These are phyloP conservation scores for Myotis yumanensis DNA, from an alignment of 2,113 vertebrate genomes.

Conservation along the genomic window DNA sequence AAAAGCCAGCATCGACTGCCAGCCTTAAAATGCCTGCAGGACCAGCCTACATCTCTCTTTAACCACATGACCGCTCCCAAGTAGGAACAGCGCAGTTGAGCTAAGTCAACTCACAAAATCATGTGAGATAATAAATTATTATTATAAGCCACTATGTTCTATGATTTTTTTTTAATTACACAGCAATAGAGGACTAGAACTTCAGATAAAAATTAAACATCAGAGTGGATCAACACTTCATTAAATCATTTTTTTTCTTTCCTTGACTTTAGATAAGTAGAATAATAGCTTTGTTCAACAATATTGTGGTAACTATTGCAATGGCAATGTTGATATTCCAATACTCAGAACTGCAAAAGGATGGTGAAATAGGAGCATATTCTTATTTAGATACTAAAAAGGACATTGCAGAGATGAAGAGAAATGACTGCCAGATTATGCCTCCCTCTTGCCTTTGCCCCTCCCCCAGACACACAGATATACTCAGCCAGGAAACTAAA, in stretches of 20 bases:
- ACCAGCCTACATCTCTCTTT: neutral
- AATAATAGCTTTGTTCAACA: slow-evolving; percentile 74
- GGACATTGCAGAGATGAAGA: slow-evolving; percentile 43
- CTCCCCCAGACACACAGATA: slow-evolving; percentile 46
- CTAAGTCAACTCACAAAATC: neutral
- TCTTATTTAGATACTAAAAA: slow-evolving; percentile 75
- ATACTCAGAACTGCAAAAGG: slow-evolving; percentile 65
- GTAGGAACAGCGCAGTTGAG: neutral
- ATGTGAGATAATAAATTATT: neutral
- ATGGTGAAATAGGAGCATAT: slow-evolving; percentile 72
- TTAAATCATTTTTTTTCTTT: slow-evolving; percentile 74
- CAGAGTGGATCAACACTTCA: slow-evolving; percentile 71
- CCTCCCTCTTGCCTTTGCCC: slow-evolving; percentile 45
- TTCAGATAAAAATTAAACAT: slow-evolving; percentile 58
- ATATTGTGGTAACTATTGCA: slow-evolving; percentile 68
- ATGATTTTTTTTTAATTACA: neutral
- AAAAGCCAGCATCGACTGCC: neutral
- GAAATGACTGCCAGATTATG: slow-evolving; percentile 69
- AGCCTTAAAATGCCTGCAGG: neutral
- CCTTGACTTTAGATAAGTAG: slow-evolving; percentile 72
- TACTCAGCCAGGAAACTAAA: slow-evolving; percentile 66
- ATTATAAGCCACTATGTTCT: neutral
- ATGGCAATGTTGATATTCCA: slow-evolving; percentile 71
- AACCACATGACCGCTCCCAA: too few species aligned
- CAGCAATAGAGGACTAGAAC: neutral